phyloP scores from a whole-genome alignment of 1,140 invertebrate species.

The Palaemon carinicauda region DNA sequence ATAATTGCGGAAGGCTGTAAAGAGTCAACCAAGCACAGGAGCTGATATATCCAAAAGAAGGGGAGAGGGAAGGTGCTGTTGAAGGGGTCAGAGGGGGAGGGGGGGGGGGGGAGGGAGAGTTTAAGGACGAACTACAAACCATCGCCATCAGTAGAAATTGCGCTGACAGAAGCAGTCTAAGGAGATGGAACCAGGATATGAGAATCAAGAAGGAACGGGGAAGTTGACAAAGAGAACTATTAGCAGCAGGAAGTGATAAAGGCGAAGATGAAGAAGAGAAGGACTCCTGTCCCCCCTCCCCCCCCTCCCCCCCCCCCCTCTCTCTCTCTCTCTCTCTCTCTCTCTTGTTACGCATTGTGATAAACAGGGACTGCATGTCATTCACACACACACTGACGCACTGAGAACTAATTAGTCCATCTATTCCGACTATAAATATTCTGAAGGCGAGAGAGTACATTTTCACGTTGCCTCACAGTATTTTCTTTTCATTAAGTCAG shows the following conservation, averaged over 20 bases:
- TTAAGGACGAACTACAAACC: background rate
- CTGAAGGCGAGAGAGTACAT: too few relatives aligned
- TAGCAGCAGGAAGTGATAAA: background rate
- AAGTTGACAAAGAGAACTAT: too few relatives aligned
- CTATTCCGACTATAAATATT: too few relatives aligned
- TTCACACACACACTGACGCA: too few relatives aligned
- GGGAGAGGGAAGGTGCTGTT: background rate
- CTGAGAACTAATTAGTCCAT: too few relatives aligned
- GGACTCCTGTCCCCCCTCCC: background rate
- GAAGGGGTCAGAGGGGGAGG: background rate
- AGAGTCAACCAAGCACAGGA: background rate
- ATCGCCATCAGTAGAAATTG: background rate
- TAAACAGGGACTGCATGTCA: too few relatives aligned
- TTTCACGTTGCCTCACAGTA: too few relatives aligned
- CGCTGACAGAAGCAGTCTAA: background rate
- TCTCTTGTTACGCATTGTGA: background rate
- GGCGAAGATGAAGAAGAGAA: background rate
- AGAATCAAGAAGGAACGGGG: background rate
- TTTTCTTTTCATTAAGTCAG: too few relatives aligned
- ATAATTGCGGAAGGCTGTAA: too few relatives aligned
- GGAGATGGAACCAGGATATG: background rate
- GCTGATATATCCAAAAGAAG: background rate
- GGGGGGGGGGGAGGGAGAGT: background rate
- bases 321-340: background rate
- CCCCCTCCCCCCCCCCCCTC: background rate